Conservation (phyloP, 2,797 vertebrate genomes). For the Emydoidea blandingii region DNA sequence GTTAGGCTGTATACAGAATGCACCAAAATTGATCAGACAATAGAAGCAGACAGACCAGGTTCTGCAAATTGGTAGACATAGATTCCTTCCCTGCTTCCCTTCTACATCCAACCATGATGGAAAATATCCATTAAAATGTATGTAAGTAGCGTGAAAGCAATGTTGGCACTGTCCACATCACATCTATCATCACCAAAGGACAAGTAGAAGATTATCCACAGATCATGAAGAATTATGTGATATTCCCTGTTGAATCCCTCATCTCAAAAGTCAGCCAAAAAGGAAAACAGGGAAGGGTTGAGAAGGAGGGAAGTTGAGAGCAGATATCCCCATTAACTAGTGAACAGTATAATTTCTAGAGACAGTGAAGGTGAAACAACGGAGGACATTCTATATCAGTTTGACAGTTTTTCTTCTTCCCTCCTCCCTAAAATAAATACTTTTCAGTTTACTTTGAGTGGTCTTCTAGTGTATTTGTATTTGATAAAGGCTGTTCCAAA, state of each 20-base stretch:
- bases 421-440: neutral
- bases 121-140: neutral
- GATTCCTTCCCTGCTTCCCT: neutral
- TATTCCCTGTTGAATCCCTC: neutral
- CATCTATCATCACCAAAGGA: neutral
- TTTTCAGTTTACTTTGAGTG: neutral
- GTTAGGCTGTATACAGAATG: accelerated
- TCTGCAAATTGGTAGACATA: neutral
- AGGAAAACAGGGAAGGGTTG: neutral
- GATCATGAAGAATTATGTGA: neutral
- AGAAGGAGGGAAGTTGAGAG: neutral
- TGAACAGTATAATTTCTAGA: neutral
- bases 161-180: neutral
- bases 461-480: neutral
- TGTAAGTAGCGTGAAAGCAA: neutral
- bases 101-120: neutral
- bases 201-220: neutral
- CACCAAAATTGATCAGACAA: neutral
- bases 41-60: neutral
- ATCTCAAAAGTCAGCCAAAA: neutral
- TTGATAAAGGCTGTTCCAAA: neutral
- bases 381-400: neutral
- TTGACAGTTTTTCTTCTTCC: neutral
- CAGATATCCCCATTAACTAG: neutral
- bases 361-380: accelerated